Conservation (phyloP, 2,113 vertebrate species). For the Gambusia affinis region DNA sequence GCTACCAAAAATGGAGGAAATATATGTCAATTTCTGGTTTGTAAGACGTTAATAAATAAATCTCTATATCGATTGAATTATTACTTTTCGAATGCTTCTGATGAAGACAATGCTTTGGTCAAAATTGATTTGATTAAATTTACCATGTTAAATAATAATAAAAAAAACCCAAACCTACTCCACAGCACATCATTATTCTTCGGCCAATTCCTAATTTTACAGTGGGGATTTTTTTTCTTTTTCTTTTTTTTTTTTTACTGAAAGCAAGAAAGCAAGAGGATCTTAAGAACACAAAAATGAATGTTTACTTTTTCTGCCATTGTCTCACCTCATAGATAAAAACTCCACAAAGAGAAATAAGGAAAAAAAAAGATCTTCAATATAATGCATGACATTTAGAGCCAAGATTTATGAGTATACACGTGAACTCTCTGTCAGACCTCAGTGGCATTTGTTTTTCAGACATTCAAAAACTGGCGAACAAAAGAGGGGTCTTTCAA, state of each 20-base stretch:
- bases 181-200: not conserved
- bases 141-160: too few relatives aligned
- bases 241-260: too few relatives aligned
- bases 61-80: too few relatives aligned
- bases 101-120: not conserved
- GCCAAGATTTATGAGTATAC: not conserved
- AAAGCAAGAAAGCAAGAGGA: not conserved
- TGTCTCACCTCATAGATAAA: not conserved
- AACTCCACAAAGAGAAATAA: not conserved
- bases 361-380: not conserved
- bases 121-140: not conserved
- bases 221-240: not conserved
- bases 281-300: not conserved
- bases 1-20: too few relatives aligned
- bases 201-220: not conserved
- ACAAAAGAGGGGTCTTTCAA: slow-evolving; percentile 16
- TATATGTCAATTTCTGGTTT: too few relatives aligned
- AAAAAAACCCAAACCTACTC: too few relatives aligned
- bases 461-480: slow-evolving; percentile 1
- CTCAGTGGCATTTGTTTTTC: slow-evolving; percentile 4
- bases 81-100: too few relatives aligned
- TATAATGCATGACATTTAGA: not conserved
- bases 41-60: too few relatives aligned
- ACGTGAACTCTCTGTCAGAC: not conserved
- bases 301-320: not conserved